phyloP scores from a whole-genome alignment of 2,888 invertebrate species.

The Xestobium rufovillosum region DNA sequence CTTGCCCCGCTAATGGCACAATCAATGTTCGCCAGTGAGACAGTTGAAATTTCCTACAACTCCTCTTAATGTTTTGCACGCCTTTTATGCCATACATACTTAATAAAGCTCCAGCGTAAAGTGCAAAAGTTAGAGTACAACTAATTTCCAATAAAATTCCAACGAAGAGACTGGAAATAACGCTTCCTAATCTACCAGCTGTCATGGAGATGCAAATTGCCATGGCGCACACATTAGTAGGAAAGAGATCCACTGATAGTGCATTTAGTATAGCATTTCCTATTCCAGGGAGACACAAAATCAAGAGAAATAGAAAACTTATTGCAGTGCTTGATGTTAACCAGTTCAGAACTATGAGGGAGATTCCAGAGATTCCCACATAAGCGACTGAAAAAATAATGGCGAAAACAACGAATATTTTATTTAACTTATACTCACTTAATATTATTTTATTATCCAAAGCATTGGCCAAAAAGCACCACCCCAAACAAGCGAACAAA shows the following conservation, averaged over 20 bases:
- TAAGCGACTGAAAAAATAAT: conserved; percentile 19
- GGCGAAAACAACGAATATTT: neutral
- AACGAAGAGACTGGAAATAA: conserved; percentile 19
- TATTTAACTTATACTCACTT: conserved; percentile 13
- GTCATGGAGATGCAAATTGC: conserved; percentile 19
- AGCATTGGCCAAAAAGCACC: conserved; percentile 17
- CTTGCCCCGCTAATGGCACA: no score
- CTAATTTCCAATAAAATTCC: conserved; percentile 21
- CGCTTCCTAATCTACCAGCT: conserved; percentile 21
- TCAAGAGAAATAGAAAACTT: conserved; percentile 26
- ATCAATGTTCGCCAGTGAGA: no score
- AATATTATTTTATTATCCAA: conserved; percentile 20
- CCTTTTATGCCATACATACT: no score
- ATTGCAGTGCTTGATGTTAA: conserved; percentile 24
- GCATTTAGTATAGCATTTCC: conserved; percentile 28
- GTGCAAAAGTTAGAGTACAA: conserved; percentile 17
- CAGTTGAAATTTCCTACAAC: no score
- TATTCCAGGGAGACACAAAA: conserved; percentile 28
- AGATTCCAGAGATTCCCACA: conserved; percentile 18
- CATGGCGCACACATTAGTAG: conserved; percentile 20
- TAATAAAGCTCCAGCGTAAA: conserved; percentile 18
- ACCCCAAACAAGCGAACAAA: conserved; percentile 15
- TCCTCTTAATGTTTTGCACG: no score
- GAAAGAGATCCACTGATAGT: conserved; percentile 19
- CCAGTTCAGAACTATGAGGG: conserved; percentile 20